Evolutionary conservation across 1,140 invertebrate species (phyloP).

Genomic region (Tetragonula clypearis): DNA sequence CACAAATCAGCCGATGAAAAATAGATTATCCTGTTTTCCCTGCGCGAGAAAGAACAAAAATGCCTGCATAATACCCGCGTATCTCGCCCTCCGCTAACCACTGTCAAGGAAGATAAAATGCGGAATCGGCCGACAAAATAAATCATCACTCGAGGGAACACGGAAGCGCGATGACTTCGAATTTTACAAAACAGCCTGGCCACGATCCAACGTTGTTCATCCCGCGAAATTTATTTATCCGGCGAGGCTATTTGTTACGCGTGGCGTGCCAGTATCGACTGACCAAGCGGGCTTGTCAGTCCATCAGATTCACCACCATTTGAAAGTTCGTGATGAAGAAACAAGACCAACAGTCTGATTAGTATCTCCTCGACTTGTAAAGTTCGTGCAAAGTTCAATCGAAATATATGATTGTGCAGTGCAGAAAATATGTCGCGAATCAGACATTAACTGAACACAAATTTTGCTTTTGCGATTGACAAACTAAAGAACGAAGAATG

Average conservation of each 20-base stretch:
- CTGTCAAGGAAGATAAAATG: not conserved
- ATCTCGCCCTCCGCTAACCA: too few relatives aligned
- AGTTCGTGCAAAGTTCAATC: too few relatives aligned
- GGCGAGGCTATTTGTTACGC: not conserved
- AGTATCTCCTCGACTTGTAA: not conserved
- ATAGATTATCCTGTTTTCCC: not conserved
- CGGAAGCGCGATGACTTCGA: slow-evolving; percentile 8
- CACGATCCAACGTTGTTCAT: not conserved
- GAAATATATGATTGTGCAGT: too few relatives aligned
- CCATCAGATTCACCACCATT: not conserved
- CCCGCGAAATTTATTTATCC: slow-evolving; percentile 27
- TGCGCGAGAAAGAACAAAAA: not conserved
- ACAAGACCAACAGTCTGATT: not conserved
- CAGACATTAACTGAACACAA: too few relatives aligned
- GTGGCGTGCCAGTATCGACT: not conserved
- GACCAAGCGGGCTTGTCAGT: not conserved
- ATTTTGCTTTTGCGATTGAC: too few relatives aligned
- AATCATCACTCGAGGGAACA: not conserved
- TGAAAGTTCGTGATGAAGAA: not conserved
- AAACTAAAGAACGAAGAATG: too few relatives aligned
- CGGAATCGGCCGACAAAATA: not conserved
- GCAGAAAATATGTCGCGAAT: too few relatives aligned
- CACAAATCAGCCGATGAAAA: not conserved
- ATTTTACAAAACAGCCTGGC: slow-evolving; percentile 30
- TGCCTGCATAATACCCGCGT: not conserved